These are phyloP conservation scores for Pyrrhosoma nymphula DNA, from an alignment of 2,888 invertebrate genomes.

Conservation along the genomic window DNA sequence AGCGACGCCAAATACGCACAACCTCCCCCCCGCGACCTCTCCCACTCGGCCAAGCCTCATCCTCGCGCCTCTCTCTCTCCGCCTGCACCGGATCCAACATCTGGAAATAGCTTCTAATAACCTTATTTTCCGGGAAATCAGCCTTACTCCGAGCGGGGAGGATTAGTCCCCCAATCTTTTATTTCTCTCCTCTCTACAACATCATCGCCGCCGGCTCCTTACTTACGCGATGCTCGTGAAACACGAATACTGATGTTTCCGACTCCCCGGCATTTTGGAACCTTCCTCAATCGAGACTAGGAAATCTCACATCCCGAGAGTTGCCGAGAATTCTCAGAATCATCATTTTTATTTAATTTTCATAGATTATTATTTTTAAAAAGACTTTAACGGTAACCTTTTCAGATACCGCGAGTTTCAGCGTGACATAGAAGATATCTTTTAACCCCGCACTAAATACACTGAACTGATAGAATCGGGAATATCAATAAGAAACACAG, in stretches of 20 bases:
- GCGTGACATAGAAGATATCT: too few species aligned
- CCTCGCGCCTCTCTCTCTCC: not conserved
- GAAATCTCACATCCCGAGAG: too few species aligned
- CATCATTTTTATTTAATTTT: too few species aligned
- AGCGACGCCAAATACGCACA: not conserved
- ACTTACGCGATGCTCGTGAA: not conserved
- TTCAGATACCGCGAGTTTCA: too few species aligned
- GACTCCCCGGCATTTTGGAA: too few species aligned
- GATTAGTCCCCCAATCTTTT: not conserved
- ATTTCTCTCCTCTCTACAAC: not conserved
- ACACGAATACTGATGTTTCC: not conserved
- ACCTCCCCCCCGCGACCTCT: not conserved
- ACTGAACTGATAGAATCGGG: too few species aligned
- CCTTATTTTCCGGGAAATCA: conserved; percentile 12
- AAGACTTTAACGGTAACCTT: too few species aligned
- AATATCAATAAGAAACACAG: too few species aligned
- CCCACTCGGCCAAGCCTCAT: not conserved
- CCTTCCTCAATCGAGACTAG: too few species aligned
- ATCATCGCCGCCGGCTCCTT: not conserved
- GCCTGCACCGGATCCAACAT: not conserved
- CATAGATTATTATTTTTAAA: too few species aligned
- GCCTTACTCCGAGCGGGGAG: conserved; percentile 1
- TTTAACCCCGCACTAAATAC: too few species aligned
- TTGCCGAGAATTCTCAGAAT: too few species aligned
- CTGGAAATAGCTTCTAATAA: conserved; percentile 10